These are phyloP conservation scores for Podargus strigoides DNA, from an alignment of 2,797 vertebrate species.

Conservation along the genomic window DNA sequence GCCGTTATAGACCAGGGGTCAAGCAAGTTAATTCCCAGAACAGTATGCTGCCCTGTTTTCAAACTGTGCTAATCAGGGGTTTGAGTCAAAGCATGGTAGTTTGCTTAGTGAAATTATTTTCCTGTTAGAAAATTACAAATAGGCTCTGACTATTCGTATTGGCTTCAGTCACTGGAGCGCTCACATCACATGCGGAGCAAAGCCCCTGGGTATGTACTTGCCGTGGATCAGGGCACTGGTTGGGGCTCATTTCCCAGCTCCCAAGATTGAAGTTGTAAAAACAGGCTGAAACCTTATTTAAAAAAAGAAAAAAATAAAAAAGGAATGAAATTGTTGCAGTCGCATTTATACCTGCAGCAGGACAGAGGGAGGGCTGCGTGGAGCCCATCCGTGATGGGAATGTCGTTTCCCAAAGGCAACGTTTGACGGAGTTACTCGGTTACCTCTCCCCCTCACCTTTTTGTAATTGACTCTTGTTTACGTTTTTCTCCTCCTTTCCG, in stretches of 20 bases:
- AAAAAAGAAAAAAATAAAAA: not conserved
- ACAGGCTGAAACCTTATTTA: not conserved
- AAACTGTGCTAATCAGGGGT: slow-evolving; percentile 55
- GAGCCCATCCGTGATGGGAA: not conserved
- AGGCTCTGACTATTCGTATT: not conserved
- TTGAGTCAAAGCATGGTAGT: slow-evolving; percentile 25
- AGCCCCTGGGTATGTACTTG: not conserved
- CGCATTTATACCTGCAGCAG: not conserved
- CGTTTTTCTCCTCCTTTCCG: slow-evolving; percentile 69
- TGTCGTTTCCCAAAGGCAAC: slow-evolving; percentile 26
- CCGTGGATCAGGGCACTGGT: not conserved
- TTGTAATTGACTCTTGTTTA: slow-evolving; percentile 66
- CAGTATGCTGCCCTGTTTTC: slow-evolving; percentile 54
- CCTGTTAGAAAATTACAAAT: slow-evolving; percentile 39
- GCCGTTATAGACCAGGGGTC: slow-evolving; percentile 47
- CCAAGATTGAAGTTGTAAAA: not conserved
- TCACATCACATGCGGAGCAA: not conserved
- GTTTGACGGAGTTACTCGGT: slow-evolving; percentile 34
- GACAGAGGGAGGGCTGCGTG: not conserved
- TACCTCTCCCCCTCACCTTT: slow-evolving; percentile 44
- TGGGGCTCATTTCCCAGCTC: not conserved
- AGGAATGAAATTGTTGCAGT: not conserved
- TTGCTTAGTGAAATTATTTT: slow-evolving; percentile 59
- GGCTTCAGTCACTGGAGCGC: not conserved
- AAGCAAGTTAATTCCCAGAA: slow-evolving; percentile 59